Evolutionary conservation across 2,888 invertebrate genomes (phyloP), one percentile per base, ranked within the genome.

Genomic region (Itoplectis maculator): DNA sequence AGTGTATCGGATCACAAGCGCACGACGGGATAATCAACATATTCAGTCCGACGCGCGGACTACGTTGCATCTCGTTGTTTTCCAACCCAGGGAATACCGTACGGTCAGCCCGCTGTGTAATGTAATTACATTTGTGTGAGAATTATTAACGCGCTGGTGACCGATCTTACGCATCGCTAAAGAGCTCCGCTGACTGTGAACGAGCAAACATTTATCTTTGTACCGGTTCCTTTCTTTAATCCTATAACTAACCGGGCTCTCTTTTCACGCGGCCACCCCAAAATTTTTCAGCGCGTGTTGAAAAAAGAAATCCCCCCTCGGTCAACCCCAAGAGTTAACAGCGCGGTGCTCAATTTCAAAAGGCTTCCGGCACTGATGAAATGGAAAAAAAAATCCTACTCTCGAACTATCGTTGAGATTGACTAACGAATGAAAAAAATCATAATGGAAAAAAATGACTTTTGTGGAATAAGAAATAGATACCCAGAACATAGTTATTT

Each of bases 161-260:
- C 56, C 63, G 78, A 82, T 82, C 45, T 56, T 70, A 70, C 78
- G 81, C 78, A 74, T 74, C 79, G 75, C n/a, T 82, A 29, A 74
- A 59, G 68, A 68, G 75, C 65, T 75, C 49, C 37, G 37, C 23
- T 49, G 66, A 79, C 75, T 72, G 75, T 79, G 66, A 75, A 79
- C 61, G 45, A 74, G 59, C 73, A 73, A 74, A 78, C 18, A 29
- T 74, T 70, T 51, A 6, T 47, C 23, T 59, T 65, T 45, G 47
- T 47, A 54, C 9, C 49, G 72, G 11, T 37, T 20, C 3, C 73
- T 73, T 37, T n/a, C n/a, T 29, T 45, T 47, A 37, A 56, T 70
- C 61, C 9, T 40, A 40, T 72, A 68, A 68, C 37, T 13, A 37
- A n/a, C 18, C 35, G 13, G 13, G 5, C 11, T 66, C n/a, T 11